Evolutionary conservation across 2,113 vertebrate genomes (phyloP), one percentile per base, ranked within the genome.

Genomic region (Vicugna pacos): DNA sequence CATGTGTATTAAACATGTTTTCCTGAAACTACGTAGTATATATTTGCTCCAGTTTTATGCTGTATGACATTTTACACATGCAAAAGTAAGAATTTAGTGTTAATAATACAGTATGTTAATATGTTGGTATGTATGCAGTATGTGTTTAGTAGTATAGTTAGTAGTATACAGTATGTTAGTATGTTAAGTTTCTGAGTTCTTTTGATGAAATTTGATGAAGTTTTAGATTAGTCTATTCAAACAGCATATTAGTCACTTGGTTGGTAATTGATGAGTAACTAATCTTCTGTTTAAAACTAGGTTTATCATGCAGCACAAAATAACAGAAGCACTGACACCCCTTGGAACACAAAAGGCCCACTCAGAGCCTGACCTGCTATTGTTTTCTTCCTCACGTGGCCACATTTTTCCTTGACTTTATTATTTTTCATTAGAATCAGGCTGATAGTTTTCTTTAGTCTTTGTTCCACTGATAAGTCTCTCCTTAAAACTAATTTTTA

Each of bases 401-500:
- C 32, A 83, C 48, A 62, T 88, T 86, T 83, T 60, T 64, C 70
- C 19, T 70, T 5, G 16, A 75, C 20, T 35, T 17, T 35, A 48
- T 91, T 62, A 38, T 6, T 95, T 96, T 96, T 70, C 73, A 84
- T 80, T 75, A 72, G 38, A 96, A 76, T 89, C 52, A 72, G n/a
- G 26, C 46, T 75, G 62, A 69, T 75, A 62, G 16, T 89, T 81
- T 87, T 60, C 70, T 94, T 81, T 93, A 84, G 96, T 86, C 72
- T 91, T 84, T 77, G 22, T 94, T 94, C 65, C 90, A 81, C 84
- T 89, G 80, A 82, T 92, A 92, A 91, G n/a, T 88, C 9, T 89
- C 56, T 93, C 50, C 30, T 77, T 52, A 87, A 77, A 96, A 94
- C 67, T 76, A 81, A 87, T 75, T 96, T 96, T 94, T 97, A 97